Conservation (phyloP, 2,888 invertebrate genomes). For the Lasioglossum figueresi region DNA sequence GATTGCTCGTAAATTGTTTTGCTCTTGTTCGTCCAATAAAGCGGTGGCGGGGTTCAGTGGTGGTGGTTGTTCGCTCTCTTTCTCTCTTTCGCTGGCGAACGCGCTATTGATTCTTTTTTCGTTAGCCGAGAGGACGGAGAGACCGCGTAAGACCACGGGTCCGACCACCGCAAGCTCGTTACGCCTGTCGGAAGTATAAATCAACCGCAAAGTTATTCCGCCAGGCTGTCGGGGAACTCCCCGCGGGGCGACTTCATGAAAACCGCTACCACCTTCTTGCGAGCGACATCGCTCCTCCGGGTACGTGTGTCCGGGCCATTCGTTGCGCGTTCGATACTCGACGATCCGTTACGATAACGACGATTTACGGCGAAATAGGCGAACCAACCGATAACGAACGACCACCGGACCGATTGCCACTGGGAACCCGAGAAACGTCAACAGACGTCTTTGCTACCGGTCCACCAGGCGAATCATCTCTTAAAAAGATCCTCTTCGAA, state of each 20-base stretch:
- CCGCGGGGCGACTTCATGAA: constrained; percentile 57
- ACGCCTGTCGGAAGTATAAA: constrained; percentile 82
- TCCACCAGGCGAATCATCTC: neutral
- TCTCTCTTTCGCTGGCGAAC: neutral
- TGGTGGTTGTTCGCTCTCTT: neutral
- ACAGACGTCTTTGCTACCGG: neutral
- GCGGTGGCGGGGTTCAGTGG: neutral
- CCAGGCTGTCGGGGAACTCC: constrained; percentile 63
- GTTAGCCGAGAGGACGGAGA: constrained; percentile 33
- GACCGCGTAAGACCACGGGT: constrained; percentile 54
- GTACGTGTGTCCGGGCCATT: constrained; percentile 16
- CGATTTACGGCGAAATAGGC: constrained; percentile 46
- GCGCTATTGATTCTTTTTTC: constrained; percentile 49
- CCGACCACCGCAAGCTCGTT: constrained; percentile 75
- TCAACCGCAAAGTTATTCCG: constrained; percentile 75
- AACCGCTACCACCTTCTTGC: constrained; percentile 65
- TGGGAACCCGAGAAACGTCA: neutral
- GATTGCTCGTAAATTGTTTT: constrained; percentile 31
- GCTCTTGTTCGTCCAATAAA: constrained; percentile 40
- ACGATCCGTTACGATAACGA: constrained; percentile 47
- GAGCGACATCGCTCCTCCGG: constrained; percentile 38
- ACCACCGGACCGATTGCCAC: neutral
- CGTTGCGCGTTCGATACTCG: constrained; percentile 39
- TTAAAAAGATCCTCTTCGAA: neutral
- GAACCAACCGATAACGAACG: constrained; percentile 33